phyloP scores from a whole-genome alignment of 1,140 invertebrate genomes.

The Polypedilum pembai region DNA sequence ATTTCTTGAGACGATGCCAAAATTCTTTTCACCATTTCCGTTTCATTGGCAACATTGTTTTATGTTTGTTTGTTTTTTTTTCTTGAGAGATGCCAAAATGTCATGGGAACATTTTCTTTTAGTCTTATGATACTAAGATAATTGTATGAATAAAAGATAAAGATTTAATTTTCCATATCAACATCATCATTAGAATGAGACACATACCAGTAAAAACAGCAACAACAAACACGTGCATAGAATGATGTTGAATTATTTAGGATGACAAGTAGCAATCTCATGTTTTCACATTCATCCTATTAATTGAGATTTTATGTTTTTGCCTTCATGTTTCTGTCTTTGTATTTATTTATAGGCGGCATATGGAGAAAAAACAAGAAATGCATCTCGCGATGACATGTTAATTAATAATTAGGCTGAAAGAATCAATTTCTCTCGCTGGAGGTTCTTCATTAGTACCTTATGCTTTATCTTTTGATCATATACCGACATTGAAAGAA shows the following conservation, averaged over 20 bases:
- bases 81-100: neutral
- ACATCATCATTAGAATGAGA: neutral
- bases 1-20: neutral
- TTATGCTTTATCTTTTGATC: neutral
- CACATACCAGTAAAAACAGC: too few species aligned
- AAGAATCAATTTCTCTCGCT: neutral
- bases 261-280: neutral
- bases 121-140: neutral
- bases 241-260: neutral
- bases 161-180: neutral
- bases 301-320: neutral
- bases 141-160: neutral
- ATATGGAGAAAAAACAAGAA: neutral
- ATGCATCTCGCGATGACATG: neutral
- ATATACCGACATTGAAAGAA: neutral
- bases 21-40: neutral
- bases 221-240: neutral
- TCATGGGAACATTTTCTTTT: neutral
- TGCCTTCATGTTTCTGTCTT: neutral
- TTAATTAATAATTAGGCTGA: slow-evolving; percentile 8
- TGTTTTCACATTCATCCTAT: neutral
- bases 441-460: neutral
- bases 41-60: slow-evolving; percentile 1
- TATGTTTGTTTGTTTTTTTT: neutral
- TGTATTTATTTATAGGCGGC: too few species aligned